Evolutionary conservation across 2,797 vertebrate genomes (phyloP).

Genomic region (Anableps anableps): DNA sequence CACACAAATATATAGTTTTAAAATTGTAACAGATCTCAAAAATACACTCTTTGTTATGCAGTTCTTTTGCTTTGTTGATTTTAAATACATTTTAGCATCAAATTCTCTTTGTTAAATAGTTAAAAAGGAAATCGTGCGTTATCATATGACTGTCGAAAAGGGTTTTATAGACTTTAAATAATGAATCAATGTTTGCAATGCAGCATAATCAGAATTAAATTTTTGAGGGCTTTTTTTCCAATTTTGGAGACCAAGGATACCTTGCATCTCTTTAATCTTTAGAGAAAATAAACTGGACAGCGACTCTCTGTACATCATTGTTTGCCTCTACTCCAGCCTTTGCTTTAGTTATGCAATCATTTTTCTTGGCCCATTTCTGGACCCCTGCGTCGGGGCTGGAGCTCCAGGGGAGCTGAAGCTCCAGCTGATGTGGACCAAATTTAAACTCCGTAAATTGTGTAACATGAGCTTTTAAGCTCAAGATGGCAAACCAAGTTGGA

Average conservation of each 20-base stretch:
- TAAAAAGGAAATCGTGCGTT: neutral
- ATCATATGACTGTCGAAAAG: neutral
- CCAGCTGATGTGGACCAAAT: constrained; percentile 41
- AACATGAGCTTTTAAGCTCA: constrained; percentile 44
- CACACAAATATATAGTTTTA: neutral
- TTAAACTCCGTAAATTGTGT: constrained; percentile 54
- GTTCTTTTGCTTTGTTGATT: neutral
- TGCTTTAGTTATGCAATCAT: constrained; percentile 47
- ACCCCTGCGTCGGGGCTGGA: constrained; percentile 26
- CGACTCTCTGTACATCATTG: neutral
- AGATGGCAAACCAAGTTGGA: constrained; percentile 28
- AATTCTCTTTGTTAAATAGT: neutral
- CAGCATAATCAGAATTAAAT: neutral
- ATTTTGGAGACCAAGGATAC: neutral
- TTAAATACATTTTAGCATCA: neutral
- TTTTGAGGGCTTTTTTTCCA: neutral
- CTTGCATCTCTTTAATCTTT: constrained; percentile 3
- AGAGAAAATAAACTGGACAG: constrained; percentile 10
- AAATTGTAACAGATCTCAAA: neutral
- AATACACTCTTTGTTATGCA: neutral
- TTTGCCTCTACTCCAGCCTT: constrained; percentile 24
- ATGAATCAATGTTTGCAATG: neutral
- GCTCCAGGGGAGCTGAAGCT: constrained; percentile 31
- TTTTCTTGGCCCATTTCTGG: constrained; percentile 30
- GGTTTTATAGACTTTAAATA: neutral